These are phyloP conservation scores for Anguilla pacifica DNA, from an alignment of 2,797 vertebrate species.

Conservation along the genomic window DNA sequence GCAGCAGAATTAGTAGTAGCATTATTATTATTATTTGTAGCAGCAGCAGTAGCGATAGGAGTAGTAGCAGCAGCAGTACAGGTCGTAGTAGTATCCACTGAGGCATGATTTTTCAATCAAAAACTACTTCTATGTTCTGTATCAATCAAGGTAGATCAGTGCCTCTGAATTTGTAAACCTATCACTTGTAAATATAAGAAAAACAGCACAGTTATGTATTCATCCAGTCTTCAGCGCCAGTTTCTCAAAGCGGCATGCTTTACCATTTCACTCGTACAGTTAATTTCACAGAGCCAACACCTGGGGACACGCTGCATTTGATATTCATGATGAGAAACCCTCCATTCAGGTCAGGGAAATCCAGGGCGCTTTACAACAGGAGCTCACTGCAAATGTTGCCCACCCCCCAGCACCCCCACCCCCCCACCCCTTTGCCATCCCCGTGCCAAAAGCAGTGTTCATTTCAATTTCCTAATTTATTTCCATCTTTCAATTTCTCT, in stretches of 20 bases:
- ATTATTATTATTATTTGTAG: no score
- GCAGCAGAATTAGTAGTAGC: no score
- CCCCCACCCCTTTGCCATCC: neutral
- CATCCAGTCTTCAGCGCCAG: neutral
- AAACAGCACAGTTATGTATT: neutral
- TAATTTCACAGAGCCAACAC: neutral
- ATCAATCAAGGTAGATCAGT: neutral
- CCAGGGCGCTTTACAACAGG: neutral
- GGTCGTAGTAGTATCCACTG: neutral
- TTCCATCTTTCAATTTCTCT: slow-evolving; percentile 20
- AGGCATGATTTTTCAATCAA: no score
- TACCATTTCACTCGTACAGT: neutral
- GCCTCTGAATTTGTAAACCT: neutral
- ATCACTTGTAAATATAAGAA: neutral
- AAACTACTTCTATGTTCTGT: neutral
- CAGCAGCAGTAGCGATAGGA: no score
- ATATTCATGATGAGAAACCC: neutral
- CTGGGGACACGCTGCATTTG: neutral
- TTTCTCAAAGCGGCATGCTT: neutral
- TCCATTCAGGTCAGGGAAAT: neutral
- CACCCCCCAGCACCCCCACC: no score
- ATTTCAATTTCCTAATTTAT: slow-evolving; percentile 17
- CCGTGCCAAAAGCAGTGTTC: neutral
- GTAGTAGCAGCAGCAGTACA: no score
- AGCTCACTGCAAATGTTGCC: neutral